These are phyloP conservation scores for Okamejei kenojei DNA, from an alignment of 2,797 vertebrate genomes.

Conservation along the genomic window DNA sequence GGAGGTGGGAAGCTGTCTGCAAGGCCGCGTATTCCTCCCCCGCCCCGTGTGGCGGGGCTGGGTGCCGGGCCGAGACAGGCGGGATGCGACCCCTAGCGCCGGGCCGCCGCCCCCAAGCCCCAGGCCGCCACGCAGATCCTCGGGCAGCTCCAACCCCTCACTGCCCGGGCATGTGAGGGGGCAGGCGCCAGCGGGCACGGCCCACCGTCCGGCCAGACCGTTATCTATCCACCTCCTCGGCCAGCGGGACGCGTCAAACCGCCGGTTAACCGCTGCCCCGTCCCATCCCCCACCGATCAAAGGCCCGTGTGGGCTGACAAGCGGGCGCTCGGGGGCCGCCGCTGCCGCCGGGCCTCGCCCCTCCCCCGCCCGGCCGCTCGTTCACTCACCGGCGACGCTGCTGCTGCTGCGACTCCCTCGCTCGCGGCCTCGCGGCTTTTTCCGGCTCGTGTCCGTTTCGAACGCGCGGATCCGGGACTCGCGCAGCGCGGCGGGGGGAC, in stretches of 20 bases:
- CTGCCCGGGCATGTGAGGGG: neutral
- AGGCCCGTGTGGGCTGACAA: neutral
- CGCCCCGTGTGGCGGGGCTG: neutral
- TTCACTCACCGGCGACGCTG: neutral
- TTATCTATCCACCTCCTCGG: conserved; percentile 41
- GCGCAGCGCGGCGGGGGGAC: neutral
- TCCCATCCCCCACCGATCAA: neutral
- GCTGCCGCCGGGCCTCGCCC: neutral
- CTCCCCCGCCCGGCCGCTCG: neutral
- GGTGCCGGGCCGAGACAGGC: neutral
- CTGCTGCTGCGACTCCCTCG: neutral
- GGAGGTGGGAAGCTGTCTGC: conserved; percentile 51
- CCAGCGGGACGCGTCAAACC: conserved; percentile 43
- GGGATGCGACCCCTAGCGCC: neutral
- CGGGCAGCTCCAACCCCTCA: too few species aligned
- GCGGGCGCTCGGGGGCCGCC: neutral
- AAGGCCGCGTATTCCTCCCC: neutral
- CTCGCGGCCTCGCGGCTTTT: neutral
- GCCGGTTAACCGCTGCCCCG: neutral
- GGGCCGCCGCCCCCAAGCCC: neutral
- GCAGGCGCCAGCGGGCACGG: neutral
- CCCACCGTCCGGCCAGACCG: neutral
- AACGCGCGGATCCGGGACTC: neutral
- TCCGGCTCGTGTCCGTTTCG: neutral
- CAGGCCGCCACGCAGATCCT: neutral